Percentiles rank a stretch among this genome's conserved stretches.
Conservation (phyloP, 1,140 invertebrate species). For the Monomorium pharaonis region DNA sequence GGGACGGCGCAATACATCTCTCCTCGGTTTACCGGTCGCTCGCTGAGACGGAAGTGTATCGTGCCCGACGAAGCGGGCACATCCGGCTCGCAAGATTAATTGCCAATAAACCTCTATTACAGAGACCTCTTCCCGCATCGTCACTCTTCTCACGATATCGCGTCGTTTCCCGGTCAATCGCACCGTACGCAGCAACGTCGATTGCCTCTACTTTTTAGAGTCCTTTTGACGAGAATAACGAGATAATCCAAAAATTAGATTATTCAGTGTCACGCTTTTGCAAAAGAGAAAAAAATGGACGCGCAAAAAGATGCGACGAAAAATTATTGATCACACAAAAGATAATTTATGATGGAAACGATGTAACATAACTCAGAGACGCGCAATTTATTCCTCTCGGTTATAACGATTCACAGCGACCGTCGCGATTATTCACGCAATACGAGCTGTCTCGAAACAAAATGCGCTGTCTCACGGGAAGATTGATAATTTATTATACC, state of each 20-base stretch:
- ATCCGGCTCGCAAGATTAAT: slow-evolving; percentile 75
- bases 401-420: slow-evolving; percentile 38
- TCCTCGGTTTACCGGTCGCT: slow-evolving; percentile 68
- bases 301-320: not conserved
- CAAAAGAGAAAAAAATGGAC: not conserved
- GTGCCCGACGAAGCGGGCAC: slow-evolving; percentile 72
- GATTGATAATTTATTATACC: slow-evolving; percentile 45
- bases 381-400: slow-evolving; percentile 32
- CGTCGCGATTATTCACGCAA: slow-evolving; percentile 52
- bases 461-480: slow-evolving; percentile 28
- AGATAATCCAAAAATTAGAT: slow-evolving; percentile 21
- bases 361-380: slow-evolving; percentile 2
- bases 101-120: slow-evolving; percentile 76
- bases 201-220: not conserved
- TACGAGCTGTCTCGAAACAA: slow-evolving; percentile 41
- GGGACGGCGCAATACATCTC: slow-evolving; percentile 71
- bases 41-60: slow-evolving; percentile 74
- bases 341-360: slow-evolving; percentile 47
- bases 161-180: slow-evolving; percentile 48
- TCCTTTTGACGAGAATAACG: not conserved
- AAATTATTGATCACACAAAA: slow-evolving; percentile 18
- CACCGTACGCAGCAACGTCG: slow-evolving; percentile 29
- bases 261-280: not conserved
- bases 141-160: slow-evolving; percentile 68
- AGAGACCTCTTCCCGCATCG: slow-evolving; percentile 65